Base-by-base conservation (phyloP, 2,113 vertebrate species). In the Cheilinus undulatus region DNA sequence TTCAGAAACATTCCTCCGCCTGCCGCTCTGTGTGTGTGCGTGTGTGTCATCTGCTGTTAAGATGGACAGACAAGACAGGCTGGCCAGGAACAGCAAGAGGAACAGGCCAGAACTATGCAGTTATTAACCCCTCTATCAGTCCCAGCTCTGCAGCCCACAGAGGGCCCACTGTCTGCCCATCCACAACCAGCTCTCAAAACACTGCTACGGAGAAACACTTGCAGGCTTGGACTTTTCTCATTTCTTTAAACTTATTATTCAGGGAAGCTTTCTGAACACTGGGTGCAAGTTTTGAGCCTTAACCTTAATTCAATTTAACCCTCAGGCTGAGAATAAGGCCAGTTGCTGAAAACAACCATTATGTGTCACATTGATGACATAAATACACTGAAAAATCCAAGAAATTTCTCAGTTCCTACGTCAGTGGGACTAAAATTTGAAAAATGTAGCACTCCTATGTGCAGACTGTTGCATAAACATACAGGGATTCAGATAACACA, bases 1-100 rank as follows among this genome's bases (percentile, higher is more conserved):
- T 42, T 79, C 82, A 81, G 70, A 85, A 50, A 58, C 88, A 91
- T 90, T 91, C 89, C 86, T 80, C 60, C 26, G 40, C 54, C 66
- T 57, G 83, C 76, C 45, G 54, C 22, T 13, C 45, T 73, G 76
- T 52, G 80, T 54, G 48, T 48, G 40, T 72, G 17, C 56, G 78
- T n/a, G 50, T 64, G 63, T 89, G 57, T 76, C 72, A 73, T 85
- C 73, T 80, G 78, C 66, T 30, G 58, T 46, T 82, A 53, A 72
- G 86, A 84, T 73, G 80, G 77, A 80, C 73, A 32, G 75, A 84
- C 64, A 82, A 71, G 79, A 82, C 65, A 36, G 28, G 53, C 75
- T 65, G 70, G 69, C 68, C 12, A 20, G 42, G 80, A 79, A 52
- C 54, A 43, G 66, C 66, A 24, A 68, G 69, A 61, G 48, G 17